Percentiles rank a stretch among this genome's conserved stretches.
Conservation (phyloP, 2,113 vertebrate species). For the Carlito syrichta region DNA sequence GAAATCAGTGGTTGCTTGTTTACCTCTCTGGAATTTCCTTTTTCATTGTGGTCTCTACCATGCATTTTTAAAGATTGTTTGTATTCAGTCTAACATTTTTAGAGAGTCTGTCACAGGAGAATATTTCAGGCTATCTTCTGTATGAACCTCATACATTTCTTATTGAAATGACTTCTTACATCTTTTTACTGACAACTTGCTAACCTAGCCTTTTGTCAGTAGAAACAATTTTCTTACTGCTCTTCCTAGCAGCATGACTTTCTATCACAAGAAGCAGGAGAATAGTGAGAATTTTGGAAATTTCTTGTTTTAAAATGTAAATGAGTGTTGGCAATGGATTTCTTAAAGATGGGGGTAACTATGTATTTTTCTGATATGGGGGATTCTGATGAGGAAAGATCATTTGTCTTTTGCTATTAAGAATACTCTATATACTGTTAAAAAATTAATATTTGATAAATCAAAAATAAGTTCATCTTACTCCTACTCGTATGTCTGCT, state of each 20-base stretch:
- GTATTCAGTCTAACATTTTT: background rate
- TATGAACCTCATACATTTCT: background rate
- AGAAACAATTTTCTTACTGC: background rate
- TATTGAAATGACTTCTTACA: background rate
- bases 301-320: background rate
- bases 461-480: background rate
- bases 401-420: background rate
- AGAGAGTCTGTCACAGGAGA: background rate
- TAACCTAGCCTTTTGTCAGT: background rate
- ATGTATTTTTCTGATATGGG: background rate
- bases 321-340: background rate
- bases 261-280: background rate
- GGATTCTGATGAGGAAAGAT: background rate
- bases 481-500: background rate
- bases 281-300: background rate
- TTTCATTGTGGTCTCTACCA: background rate
- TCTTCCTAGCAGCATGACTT: background rate
- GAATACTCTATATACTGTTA: background rate
- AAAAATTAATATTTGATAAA: background rate
- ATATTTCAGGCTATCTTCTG: background rate
- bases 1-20: background rate
- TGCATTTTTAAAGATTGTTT: background rate
- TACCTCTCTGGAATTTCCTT: background rate
- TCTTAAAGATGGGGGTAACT: background rate
- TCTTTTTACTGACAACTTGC: background rate